These are phyloP conservation scores for Ectemnius continuus DNA, from an alignment of 2,888 invertebrate species.

Conservation along the genomic window DNA sequence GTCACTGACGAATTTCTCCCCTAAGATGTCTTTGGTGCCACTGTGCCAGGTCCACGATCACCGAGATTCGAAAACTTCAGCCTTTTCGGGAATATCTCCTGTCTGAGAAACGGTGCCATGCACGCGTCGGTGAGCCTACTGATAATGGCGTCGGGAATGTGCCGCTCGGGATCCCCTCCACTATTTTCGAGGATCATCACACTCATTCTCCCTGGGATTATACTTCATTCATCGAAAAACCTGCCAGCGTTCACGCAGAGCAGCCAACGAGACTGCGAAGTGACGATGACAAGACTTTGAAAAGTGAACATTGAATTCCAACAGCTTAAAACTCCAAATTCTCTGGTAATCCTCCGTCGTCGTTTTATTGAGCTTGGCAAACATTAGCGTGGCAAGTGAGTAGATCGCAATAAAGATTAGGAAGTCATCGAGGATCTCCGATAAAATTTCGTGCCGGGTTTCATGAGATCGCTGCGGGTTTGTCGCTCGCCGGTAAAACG, in stretches of 20 bases:
- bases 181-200: neutral
- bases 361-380: too few species aligned
- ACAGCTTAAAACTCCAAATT: too few species aligned
- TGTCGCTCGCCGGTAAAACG: neutral
- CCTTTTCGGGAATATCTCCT: slow-evolving; percentile 25
- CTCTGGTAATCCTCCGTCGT: too few species aligned
- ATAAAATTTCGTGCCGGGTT: slow-evolving; percentile 3
- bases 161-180: slow-evolving; percentile 36
- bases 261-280: too few species aligned
- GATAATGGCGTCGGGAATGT: slow-evolving; percentile 48
- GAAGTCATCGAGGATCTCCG: neutral
- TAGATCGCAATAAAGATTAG: neutral
- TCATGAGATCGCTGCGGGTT: slow-evolving; percentile 4
- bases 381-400: neutral
- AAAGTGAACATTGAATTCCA: too few species aligned
- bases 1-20: neutral
- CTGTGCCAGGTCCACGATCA: slow-evolving; percentile 8
- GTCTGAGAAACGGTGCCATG: slow-evolving; percentile 23
- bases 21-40: neutral
- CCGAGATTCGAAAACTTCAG: slow-evolving; percentile 40
- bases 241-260: too few species aligned
- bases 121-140: slow-evolving; percentile 37
- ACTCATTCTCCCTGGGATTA: too few species aligned
- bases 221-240: too few species aligned
- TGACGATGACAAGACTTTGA: too few species aligned